A percentile compares a stretch with the other conserved stretches of the same genome.
Evolutionary conservation across 2,888 invertebrate species (phyloP).

Genomic region (Tetragnatha montana): DNA sequence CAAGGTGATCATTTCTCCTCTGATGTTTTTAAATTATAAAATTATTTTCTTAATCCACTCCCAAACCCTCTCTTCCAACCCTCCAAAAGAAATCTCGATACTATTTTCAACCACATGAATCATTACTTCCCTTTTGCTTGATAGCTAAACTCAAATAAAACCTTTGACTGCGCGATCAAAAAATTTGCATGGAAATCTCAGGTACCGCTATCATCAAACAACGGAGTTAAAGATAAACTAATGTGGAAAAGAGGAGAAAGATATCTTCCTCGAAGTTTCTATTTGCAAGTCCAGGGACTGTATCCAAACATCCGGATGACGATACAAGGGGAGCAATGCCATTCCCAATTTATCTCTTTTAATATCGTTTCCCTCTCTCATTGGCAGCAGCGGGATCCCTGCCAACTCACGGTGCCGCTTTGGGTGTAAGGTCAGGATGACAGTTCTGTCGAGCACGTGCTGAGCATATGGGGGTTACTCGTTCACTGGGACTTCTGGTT

Average conservation of each 20-base stretch:
- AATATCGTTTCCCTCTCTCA: conserved; percentile 14
- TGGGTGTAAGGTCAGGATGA: conserved; percentile 30
- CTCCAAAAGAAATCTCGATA: no score
- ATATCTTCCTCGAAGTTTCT: background rate
- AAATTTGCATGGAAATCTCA: no score
- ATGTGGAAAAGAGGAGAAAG: background rate
- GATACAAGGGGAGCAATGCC: background rate
- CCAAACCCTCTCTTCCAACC: no score
- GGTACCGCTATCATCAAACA: no score
- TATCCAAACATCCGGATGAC: background rate
- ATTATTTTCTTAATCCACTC: no score
- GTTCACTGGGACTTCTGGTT: background rate
- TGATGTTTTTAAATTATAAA: no score
- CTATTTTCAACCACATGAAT: no score
- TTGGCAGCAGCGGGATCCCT: conserved; percentile 10
- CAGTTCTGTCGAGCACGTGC: conserved; percentile 22
- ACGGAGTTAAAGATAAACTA: background rate
- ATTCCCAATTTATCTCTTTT: conserved; percentile 36
- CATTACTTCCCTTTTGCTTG: no score
- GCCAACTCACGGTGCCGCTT: conserved; percentile 23
- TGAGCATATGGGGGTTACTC: background rate
- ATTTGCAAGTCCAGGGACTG: conserved; percentile 12
- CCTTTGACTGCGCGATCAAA: no score
- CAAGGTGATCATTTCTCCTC: no score
- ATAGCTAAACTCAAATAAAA: no score